Percentiles rank a stretch among this genome's conserved stretches.
These are phyloP conservation scores for Actinopyga echinites DNA, from an alignment of 53 echinoderm and acorn worm species.

Conservation along the genomic window DNA sequence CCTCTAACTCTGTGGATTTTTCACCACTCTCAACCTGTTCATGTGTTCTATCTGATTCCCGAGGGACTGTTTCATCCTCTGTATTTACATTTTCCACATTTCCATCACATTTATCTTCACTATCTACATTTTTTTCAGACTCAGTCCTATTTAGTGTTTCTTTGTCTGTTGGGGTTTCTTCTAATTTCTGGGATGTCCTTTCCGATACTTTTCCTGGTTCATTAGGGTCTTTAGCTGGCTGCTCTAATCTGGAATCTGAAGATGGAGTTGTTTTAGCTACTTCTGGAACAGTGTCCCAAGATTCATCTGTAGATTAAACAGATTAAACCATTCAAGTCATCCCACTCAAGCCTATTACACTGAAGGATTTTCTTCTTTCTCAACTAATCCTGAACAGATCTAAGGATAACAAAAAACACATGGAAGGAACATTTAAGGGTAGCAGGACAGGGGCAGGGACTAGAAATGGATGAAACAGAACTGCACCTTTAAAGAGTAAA, in stretches of 20 bases:
- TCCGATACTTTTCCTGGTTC: background rate
- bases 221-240: background rate
- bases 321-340: too few relatives aligned
- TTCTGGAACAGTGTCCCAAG: conserved; percentile 77
- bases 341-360: too few relatives aligned
- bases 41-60: background rate
- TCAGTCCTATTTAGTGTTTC: conserved; percentile 18
- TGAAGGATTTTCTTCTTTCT: too few relatives aligned
- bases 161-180: background rate
- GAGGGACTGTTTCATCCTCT: background rate
- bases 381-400: too few relatives aligned
- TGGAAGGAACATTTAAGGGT: too few relatives aligned
- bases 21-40: background rate
- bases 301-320: conserved; percentile 57
- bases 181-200: conserved; percentile 3
- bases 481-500: too few relatives aligned
- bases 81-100: background rate
- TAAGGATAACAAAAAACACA: too few relatives aligned
- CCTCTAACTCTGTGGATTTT: background rate
- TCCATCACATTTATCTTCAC: background rate
- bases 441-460: too few relatives aligned
- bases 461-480: too few relatives aligned
- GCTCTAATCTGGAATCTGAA: background rate
- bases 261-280: conserved; percentile 27
- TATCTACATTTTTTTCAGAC: conserved; percentile 9